These are phyloP conservation scores for Mesochorus sp. DNA, from an alignment of 2,888 invertebrate genomes.

Conservation along the genomic window DNA sequence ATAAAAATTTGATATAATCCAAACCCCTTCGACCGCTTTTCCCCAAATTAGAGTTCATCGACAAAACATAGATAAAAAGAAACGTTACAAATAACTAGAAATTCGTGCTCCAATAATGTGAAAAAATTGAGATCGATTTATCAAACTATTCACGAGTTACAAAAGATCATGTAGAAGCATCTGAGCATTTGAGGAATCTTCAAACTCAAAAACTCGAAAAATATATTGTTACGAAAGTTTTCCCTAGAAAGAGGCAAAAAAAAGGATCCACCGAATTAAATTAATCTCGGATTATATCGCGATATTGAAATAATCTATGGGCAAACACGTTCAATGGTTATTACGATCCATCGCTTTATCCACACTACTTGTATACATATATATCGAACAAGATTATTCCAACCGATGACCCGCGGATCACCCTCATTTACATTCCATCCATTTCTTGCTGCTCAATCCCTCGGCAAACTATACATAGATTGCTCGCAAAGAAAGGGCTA, in stretches of 20 bases:
- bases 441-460: slow-evolving; percentile 25
- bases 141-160: no score
- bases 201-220: no score
- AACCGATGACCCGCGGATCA: not conserved
- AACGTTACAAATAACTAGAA: no score
- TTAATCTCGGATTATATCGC: slow-evolving; percentile 4
- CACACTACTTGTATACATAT: not conserved
- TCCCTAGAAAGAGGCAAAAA: not conserved
- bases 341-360: slow-evolving; percentile 26
- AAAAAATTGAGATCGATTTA: no score
- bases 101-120: no score
- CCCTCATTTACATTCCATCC: slow-evolving; percentile 48
- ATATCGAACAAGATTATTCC: slow-evolving; percentile 22
- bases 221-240: no score
- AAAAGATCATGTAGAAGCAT: no score
- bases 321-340: slow-evolving; percentile 36
- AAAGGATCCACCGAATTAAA: not conserved
- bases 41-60: no score
- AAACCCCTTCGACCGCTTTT: no score
- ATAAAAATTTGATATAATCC: no score
- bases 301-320: slow-evolving; percentile 26
- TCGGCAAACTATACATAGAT: slow-evolving; percentile 9
- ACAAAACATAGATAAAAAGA: no score
- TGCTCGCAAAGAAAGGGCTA: not conserved
- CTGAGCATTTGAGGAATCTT: no score